Conservation (phyloP, 2,113 vertebrate genomes). For the Sus scrofa region DNA sequence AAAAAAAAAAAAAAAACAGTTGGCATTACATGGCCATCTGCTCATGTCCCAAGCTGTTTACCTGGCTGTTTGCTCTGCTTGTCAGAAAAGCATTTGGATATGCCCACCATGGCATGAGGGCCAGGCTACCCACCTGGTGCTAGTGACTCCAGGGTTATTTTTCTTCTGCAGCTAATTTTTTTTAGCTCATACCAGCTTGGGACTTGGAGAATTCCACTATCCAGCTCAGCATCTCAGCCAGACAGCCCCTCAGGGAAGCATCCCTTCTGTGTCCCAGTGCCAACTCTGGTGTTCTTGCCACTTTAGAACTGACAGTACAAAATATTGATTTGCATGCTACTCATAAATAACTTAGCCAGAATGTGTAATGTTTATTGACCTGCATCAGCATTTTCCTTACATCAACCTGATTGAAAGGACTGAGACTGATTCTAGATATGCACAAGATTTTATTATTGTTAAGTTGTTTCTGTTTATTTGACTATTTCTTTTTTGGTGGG, state of each 20-base stretch:
- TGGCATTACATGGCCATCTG: neutral
- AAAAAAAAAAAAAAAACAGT: neutral
- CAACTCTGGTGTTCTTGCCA: neutral
- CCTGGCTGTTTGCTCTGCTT: neutral
- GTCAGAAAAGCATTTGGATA: constrained; percentile 28
- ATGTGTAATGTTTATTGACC: neutral
- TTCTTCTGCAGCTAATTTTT: constrained; percentile 1
- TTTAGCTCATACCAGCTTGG: neutral
- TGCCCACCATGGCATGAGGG: neutral
- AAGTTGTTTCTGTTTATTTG: neutral
- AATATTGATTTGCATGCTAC: neutral
- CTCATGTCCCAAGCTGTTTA: neutral
- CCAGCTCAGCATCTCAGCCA: neutral
- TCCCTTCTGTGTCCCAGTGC: neutral
- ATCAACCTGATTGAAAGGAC: neutral
- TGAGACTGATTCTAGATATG: neutral
- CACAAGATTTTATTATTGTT: neutral
- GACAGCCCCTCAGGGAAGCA: neutral
- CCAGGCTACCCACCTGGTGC: neutral
- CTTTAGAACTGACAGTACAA: neutral
- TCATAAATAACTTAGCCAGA: neutral
- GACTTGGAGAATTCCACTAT: neutral
- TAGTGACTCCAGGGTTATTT: neutral
- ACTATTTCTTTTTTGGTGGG: neutral
- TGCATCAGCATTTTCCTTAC: neutral